These are phyloP conservation scores for Ecliptopera silaceata DNA, from an alignment of 2,888 invertebrate genomes.

Conservation along the genomic window DNA sequence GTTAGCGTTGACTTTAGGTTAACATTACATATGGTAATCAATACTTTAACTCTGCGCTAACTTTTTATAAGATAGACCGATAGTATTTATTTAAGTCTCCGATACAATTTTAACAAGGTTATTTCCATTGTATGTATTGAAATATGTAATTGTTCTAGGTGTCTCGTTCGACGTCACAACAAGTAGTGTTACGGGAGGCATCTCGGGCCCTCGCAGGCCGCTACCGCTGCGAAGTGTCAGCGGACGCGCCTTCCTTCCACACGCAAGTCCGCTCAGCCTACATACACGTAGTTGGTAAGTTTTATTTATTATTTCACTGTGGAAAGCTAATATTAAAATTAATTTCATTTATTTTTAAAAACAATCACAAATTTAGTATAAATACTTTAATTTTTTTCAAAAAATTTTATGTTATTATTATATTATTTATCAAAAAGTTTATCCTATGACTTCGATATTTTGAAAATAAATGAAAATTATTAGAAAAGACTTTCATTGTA, in stretches of 20 bases:
- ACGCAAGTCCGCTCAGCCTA: slow-evolving; percentile 86
- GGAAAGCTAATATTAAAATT: too few species aligned
- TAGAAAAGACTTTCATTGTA: slow-evolving; percentile 1
- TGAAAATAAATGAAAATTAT: not conserved
- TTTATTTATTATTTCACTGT: not conserved
- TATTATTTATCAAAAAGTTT: not conserved
- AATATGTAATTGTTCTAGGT: slow-evolving; percentile 68
- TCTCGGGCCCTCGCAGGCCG: slow-evolving; percentile 86
- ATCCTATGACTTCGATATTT: not conserved
- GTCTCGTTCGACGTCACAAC: slow-evolving; percentile 84
- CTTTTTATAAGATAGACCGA: too few species aligned
- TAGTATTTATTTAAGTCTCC: too few species aligned
- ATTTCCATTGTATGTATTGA: too few species aligned
- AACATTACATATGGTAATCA: too few species aligned
- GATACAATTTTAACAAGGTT: too few species aligned
- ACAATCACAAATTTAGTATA: too few species aligned
- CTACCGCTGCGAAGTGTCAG: slow-evolving; percentile 89
- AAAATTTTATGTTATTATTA: not conserved
- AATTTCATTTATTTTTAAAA: too few species aligned
- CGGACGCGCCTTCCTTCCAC: slow-evolving; percentile 88
- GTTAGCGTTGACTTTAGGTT: too few species aligned
- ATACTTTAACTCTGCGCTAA: too few species aligned
- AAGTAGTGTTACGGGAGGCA: slow-evolving; percentile 86
- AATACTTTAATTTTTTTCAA: too few species aligned
- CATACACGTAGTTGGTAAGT: slow-evolving; percentile 90